Percentiles rank a stretch among this genome's conserved stretches.
These are phyloP conservation scores for Drosophila punjabiensis DNA, from an alignment of 1,140 invertebrate genomes.

Conservation along the genomic window DNA sequence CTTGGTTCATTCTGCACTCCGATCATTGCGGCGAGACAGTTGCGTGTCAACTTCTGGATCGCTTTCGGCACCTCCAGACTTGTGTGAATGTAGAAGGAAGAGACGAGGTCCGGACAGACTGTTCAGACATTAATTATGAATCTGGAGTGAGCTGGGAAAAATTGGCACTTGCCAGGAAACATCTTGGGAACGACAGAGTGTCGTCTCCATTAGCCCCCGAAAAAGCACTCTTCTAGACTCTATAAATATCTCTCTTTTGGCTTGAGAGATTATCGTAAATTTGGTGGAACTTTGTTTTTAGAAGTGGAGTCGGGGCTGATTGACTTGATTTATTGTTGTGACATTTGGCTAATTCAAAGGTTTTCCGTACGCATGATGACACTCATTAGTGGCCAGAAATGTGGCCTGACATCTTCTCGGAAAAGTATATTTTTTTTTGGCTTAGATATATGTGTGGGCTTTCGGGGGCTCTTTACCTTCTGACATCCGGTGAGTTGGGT, in stretches of 20 bases:
- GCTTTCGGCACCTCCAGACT: slow-evolving; percentile 68
- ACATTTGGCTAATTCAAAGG: slow-evolving; percentile 69
- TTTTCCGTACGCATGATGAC: slow-evolving; percentile 60
- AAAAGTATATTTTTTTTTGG: slow-evolving; percentile 5
- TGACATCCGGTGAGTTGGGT: slow-evolving; percentile 89
- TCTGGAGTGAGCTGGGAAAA: slow-evolving; percentile 63
- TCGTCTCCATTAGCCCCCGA: slow-evolving; percentile 75
- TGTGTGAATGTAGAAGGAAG: background rate
- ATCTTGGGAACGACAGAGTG: slow-evolving; percentile 66
- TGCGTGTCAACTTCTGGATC: slow-evolving; percentile 63
- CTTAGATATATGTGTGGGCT: slow-evolving; percentile 13
- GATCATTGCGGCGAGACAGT: slow-evolving; percentile 37
- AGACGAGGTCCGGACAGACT: slow-evolving; percentile 16
- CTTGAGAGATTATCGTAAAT: slow-evolving; percentile 67
- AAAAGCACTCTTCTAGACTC: slow-evolving; percentile 33
- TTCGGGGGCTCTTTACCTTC: slow-evolving; percentile 85
- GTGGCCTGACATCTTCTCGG: slow-evolving; percentile 35
- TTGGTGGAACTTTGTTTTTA: slow-evolving; percentile 65
- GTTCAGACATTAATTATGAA: slow-evolving; percentile 73
- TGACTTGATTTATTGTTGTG: slow-evolving; percentile 73
- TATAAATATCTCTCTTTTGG: slow-evolving; percentile 43
- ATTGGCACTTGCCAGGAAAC: slow-evolving; percentile 58
- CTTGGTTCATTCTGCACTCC: slow-evolving; percentile 36
- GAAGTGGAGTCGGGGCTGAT: slow-evolving; percentile 27
- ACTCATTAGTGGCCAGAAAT: slow-evolving; percentile 67